These are phyloP conservation scores for Ypsolopha sequella DNA, from an alignment of 2,888 invertebrate genomes.

Conservation along the genomic window DNA sequence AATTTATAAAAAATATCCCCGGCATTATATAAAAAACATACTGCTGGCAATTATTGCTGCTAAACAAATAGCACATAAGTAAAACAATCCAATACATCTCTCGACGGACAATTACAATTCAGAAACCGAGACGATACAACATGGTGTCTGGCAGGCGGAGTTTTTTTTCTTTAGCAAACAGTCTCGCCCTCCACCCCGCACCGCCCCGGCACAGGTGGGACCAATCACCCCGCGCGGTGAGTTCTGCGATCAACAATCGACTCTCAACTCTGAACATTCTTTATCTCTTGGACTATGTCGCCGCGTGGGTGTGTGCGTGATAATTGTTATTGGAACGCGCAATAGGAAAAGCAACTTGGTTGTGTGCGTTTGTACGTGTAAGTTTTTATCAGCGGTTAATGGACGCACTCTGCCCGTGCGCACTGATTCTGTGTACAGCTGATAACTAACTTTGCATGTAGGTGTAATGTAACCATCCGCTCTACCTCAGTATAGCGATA, in stretches of 20 bases:
- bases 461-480: slow-evolving; percentile 49
- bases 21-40: no score
- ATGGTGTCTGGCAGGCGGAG: slow-evolving; percentile 13
- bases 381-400: slow-evolving; percentile 50
- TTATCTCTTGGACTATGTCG: slow-evolving; percentile 6
- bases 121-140: slow-evolving; percentile 8
- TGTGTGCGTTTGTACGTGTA: slow-evolving; percentile 27
- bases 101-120: slow-evolving; percentile 8
- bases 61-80: not conserved
- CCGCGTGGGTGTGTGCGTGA: slow-evolving; percentile 26
- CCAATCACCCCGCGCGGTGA: slow-evolving; percentile 36
- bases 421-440: slow-evolving; percentile 32
- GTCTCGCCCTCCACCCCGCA: slow-evolving; percentile 12
- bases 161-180: slow-evolving; percentile 4
- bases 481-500: slow-evolving; percentile 22
- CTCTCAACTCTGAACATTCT: slow-evolving; percentile 15
- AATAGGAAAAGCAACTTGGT: slow-evolving; percentile 31
- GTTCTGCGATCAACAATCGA: slow-evolving; percentile 30
- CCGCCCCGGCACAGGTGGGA: slow-evolving; percentile 36
- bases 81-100: slow-evolving; percentile 9
- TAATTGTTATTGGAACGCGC: slow-evolving; percentile 37
- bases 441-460: slow-evolving; percentile 26
- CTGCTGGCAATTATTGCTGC: no score
- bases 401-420: slow-evolving; percentile 49
- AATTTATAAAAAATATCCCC: no score